phyloP scores from a whole-genome alignment of 2,888 invertebrate species.

The Patella pellucida region DNA sequence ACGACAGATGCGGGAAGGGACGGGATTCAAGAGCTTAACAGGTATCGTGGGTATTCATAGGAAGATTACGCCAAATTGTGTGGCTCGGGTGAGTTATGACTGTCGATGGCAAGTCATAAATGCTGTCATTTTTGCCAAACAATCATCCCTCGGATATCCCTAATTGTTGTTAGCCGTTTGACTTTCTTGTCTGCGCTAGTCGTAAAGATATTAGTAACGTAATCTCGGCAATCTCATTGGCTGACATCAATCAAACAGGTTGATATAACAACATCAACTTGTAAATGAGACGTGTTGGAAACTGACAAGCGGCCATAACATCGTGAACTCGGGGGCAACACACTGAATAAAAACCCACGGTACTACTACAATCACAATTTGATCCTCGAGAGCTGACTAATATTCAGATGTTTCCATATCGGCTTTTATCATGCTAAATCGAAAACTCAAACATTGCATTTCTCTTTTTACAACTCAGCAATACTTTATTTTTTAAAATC shows the following conservation, averaged over 20 bases:
- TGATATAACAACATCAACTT: constrained; percentile 7
- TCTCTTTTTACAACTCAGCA: no score
- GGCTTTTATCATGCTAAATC: neutral
- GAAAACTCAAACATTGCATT: neutral
- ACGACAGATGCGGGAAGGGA: neutral
- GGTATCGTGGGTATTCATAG: neutral
- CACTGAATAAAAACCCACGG: neutral
- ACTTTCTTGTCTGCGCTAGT: neutral
- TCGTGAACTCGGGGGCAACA: neutral
- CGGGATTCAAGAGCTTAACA: constrained; percentile 8
- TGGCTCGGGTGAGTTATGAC: neutral
- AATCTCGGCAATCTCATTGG: neutral
- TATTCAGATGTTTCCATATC: no score
- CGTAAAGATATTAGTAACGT: neutral
- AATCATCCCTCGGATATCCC: neutral
- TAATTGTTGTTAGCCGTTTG: constrained; percentile 8
- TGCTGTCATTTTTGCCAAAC: neutral
- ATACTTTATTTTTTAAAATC: no score
- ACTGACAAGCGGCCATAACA: neutral
- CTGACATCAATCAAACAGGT: constrained; percentile 9
- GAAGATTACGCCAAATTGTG: constrained; percentile 1
- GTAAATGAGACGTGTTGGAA: constrained; percentile 2
- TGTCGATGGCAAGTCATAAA: neutral
- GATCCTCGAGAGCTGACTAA: no score
- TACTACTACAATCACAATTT: no score